Percentiles rank a stretch among this genome's conserved stretches.
Evolutionary conservation across 2,888 invertebrate species (phyloP).

Genomic region (Megalurothrips usitatus): DNA sequence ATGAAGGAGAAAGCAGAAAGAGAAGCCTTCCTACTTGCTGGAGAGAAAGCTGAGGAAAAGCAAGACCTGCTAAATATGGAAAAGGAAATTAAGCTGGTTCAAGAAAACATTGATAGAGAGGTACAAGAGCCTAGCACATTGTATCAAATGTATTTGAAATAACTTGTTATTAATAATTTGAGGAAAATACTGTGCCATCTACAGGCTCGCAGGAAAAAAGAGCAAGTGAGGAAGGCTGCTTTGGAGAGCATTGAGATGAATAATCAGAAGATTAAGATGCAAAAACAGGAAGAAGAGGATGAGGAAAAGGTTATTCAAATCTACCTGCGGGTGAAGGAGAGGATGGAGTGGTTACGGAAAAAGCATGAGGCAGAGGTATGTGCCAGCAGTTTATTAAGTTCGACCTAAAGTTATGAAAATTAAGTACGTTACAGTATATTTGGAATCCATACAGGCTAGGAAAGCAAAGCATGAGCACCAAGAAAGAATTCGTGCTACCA

Average conservation of each 20-base stretch:
- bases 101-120: conserved; percentile 11
- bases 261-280: background rate
- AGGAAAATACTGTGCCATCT: background rate
- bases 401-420: background rate
- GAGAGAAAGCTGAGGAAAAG: background rate
- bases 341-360: background rate
- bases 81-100: background rate
- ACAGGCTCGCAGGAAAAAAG: background rate
- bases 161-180: background rate
- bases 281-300: conserved; percentile 1
- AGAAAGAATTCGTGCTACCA: background rate
- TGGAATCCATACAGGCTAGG: background rate
- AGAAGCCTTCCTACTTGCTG: background rate
- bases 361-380: background rate
- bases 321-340: background rate
- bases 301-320: conserved; percentile 3
- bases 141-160: background rate
- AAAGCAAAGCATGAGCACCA: background rate
- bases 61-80: background rate
- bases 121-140: background rate
- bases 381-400: background rate
- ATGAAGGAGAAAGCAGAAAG: conserved; percentile 14
- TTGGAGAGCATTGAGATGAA: background rate
- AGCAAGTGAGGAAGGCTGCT: background rate
- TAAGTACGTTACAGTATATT: background rate